phyloP scores from a whole-genome alignment of 1,140 invertebrate genomes.

The Ceratosolen solmsi region DNA sequence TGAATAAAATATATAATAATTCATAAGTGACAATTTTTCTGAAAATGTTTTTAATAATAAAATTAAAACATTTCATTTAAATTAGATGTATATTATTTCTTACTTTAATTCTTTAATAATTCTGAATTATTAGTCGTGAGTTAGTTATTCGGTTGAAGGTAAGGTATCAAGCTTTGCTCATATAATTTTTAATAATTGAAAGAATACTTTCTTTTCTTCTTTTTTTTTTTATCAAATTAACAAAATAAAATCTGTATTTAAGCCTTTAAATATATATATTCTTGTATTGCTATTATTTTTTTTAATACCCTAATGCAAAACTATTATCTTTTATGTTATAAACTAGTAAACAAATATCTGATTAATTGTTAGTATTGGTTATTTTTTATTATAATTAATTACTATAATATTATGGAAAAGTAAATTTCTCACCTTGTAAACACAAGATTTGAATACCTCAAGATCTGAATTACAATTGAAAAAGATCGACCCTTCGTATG shows the following conservation, averaged over 20 bases:
- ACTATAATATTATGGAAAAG: constrained; percentile 10
- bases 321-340: not conserved
- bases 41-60: constrained; percentile 62
- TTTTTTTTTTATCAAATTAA: not conserved
- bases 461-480: not conserved
- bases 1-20: constrained; percentile 58
- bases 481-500: not conserved
- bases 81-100: not conserved
- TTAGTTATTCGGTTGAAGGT: not conserved
- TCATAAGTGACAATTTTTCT: constrained; percentile 57
- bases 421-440: constrained; percentile 6
- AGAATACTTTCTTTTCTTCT: not conserved
- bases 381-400: not conserved
- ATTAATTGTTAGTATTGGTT: constrained; percentile 2
- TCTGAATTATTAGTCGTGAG: not conserved
- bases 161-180: not conserved
- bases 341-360: not conserved
- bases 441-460: not conserved
- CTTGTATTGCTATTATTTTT: not conserved
- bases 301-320: not conserved
- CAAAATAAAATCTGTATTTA: not conserved
- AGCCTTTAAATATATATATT: not conserved
- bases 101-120: not conserved
- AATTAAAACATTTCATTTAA: constrained; percentile 47
- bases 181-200: not conserved